Conservation (phyloP, 2,113 vertebrate species). For the Nothobranchius furzeri region DNA sequence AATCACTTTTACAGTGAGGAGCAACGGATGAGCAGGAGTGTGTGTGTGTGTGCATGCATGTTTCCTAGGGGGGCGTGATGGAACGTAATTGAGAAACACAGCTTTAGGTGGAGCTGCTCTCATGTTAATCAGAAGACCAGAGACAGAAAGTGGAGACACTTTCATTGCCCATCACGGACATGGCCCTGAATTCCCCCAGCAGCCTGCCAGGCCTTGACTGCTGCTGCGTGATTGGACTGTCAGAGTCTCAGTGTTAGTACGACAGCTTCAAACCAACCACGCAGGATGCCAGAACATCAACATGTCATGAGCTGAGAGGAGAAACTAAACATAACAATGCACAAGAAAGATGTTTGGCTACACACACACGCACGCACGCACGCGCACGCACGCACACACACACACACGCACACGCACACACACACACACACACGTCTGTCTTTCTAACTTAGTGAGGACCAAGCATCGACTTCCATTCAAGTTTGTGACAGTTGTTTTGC, state of each 20-base stretch:
- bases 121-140: too few relatives aligned
- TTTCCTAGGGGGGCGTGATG: too few relatives aligned
- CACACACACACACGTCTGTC: too few relatives aligned
- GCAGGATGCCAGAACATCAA: conserved; percentile 76
- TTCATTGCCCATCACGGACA: conserved; percentile 15
- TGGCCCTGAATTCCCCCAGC: conserved; percentile 22
- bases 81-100: too few relatives aligned
- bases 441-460: too few relatives aligned
- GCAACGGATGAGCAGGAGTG: too few relatives aligned
- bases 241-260: conserved; percentile 48
- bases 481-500: too few relatives aligned
- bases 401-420: too few relatives aligned
- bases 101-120: too few relatives aligned
- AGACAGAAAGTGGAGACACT: conserved; percentile 28
- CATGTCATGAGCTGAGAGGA: conserved; percentile 69
- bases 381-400: background rate
- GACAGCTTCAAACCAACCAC: conserved; percentile 55
- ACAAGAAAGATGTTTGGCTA: conserved; percentile 45
- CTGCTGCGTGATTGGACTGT: conserved; percentile 44
- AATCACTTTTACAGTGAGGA: too few relatives aligned
- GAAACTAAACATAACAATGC: conserved; percentile 59
- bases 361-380: conserved; percentile 23
- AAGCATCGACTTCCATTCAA: too few relatives aligned
- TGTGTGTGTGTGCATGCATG: too few relatives aligned
- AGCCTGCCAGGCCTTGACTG: conserved; percentile 44